These are phyloP conservation scores for Pachycephus smyrnensis DNA, from an alignment of 2,888 invertebrate species.

Conservation along the genomic window DNA sequence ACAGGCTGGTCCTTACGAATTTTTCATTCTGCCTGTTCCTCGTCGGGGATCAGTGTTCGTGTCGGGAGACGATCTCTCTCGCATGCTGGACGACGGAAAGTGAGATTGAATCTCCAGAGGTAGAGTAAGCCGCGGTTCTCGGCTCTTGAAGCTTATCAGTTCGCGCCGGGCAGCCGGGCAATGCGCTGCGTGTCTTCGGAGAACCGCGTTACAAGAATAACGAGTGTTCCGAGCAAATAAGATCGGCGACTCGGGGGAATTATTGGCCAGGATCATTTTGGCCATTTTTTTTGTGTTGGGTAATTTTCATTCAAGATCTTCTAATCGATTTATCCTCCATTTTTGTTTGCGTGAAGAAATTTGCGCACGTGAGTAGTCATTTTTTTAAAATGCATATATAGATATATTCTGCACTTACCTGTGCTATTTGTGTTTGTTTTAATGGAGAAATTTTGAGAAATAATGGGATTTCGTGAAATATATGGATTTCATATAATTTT, in stretches of 20 bases:
- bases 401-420: not conserved
- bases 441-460: too few relatives aligned
- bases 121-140: conserved; percentile 26
- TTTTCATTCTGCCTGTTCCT: conserved; percentile 2
- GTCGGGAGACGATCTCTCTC: conserved; percentile 9
- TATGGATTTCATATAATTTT: too few relatives aligned
- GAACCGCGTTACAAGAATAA: conserved; percentile 7
- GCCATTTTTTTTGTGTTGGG: not conserved
- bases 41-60: conserved; percentile 2
- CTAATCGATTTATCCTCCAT: not conserved
- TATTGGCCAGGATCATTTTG: not conserved
- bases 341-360: not conserved
- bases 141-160: conserved; percentile 47
- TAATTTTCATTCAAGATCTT: not conserved
- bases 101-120: conserved; percentile 38
- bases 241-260: not conserved
- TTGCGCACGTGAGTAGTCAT: not conserved
- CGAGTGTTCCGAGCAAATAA: not conserved
- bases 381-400: not conserved
- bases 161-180: conserved; percentile 45
- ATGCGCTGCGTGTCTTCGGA: conserved; percentile 35
- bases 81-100: conserved; percentile 23
- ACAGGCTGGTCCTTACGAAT: not conserved
- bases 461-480: too few relatives aligned
- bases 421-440: too few relatives aligned